Evolutionary conservation across 2,113 vertebrate genomes (phyloP).

Genomic region (Scalopus aquaticus): DNA sequence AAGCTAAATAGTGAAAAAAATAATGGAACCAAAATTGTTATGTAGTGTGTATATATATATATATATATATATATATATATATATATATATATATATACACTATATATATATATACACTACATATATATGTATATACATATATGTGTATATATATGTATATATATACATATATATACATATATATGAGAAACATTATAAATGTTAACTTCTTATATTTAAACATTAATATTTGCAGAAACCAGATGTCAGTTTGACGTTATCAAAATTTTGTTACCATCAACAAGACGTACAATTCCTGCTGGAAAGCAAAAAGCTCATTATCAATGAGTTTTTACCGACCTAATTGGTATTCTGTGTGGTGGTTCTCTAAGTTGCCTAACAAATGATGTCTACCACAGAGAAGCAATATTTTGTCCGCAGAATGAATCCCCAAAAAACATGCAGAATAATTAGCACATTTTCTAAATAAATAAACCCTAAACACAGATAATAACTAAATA

Average conservation of each 20-base stretch:
- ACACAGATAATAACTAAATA: conserved; percentile 26
- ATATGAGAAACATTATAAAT: background rate
- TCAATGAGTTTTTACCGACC: background rate
- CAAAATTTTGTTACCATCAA: background rate
- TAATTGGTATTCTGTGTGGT: conserved; percentile 48
- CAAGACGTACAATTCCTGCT: background rate
- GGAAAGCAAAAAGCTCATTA: conserved; percentile 12
- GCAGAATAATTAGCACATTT: conserved; percentile 44
- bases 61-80: background rate
- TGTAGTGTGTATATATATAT: background rate
- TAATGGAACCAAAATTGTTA: background rate
- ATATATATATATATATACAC: too few relatives aligned
- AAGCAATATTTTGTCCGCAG: conserved; percentile 46
- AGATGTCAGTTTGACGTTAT: conserved; percentile 12
- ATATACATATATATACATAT: background rate
- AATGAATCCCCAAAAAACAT: conserved; percentile 53
- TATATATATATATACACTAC: too few relatives aligned
- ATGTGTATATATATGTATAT: too few relatives aligned
- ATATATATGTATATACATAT: too few relatives aligned
- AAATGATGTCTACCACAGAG: background rate
- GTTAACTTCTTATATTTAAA: background rate
- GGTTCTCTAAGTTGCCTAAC: background rate
- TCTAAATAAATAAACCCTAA: conserved; percentile 46
- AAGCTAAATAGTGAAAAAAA: background rate
- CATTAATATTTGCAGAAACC: background rate